Base-by-base conservation (phyloP, 1,140 invertebrate genomes). In the Cyrtorhinus lividipennis region DNA sequence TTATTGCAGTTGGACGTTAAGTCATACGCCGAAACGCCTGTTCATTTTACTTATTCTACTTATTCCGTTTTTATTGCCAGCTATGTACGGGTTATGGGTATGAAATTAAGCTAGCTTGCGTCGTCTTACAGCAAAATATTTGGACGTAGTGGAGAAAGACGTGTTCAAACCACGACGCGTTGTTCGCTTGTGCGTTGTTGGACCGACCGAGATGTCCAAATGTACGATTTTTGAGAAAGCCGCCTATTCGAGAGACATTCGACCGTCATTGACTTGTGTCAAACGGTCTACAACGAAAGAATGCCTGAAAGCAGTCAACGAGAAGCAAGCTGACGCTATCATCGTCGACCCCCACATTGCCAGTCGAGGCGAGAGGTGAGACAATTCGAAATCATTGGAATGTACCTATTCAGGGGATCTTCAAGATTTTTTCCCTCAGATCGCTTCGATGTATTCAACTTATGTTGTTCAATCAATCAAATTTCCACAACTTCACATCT, bases 121-220 rank as follows among this genome's bases (percentile, higher is more conserved):
- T n/a, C n/a, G n/a, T 63, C 56, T 70, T 69, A 24, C 64, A 75
- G 82, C 84, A 1, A 86, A 88, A 71, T 90, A 88, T 68, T 79
- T 81, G 46, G 82, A 86, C 67, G 85, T 88, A n/a, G 86, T 90
- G 65, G 86, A 87, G 66, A 78, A 86, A 48, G 80, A 82, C 26
- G 59, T 65, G 80, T 79, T 48, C 84, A 83, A 27, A 74, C 79
- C 3, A 76, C 79, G 0, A 76, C 79, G 65, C 65, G 69, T 72
- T 23, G 73, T 78, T 12, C 78, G 82, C 20, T 72, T 87, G 63
- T 90, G 87, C 68, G 81, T 86, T 8, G 81, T 78, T 20, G 76
- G 74, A 1, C 73, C 79, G 25, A 73, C 77, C 0, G 84, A 82
- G 48, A 67, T 80, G 5, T 73, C 78, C 22, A 90, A 90, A 70